Evolutionary conservation across 2,888 invertebrate genomes (phyloP).

Genomic region (Conchocele bisecta): DNA sequence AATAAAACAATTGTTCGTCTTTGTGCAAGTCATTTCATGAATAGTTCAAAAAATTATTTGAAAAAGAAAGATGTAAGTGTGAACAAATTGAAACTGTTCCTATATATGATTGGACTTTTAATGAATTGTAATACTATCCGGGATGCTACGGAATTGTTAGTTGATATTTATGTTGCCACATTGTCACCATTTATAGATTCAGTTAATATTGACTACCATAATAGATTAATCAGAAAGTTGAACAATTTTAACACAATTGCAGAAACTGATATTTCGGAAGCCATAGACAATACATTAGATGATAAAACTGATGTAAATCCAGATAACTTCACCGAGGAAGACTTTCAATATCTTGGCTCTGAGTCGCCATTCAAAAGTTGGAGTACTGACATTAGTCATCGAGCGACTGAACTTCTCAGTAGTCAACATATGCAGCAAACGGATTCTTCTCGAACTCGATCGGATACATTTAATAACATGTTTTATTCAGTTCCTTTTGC

Average conservation of each 20-base stretch:
- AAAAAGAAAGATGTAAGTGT: too few species aligned
- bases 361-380: neutral
- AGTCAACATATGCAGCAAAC: neutral
- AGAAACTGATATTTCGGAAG: neutral
- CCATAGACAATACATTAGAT: neutral
- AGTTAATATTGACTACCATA: neutral
- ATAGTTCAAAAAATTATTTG: too few species aligned
- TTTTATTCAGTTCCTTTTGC: neutral
- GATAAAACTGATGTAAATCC: neutral
- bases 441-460: neutral
- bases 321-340: neutral
- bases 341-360: neutral
- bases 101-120: slow-evolving; percentile 24
- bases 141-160: slow-evolving; percentile 16
- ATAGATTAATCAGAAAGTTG: slow-evolving; percentile 18
- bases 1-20: slow-evolving; percentile 4
- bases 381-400: neutral
- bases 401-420: too few species aligned
- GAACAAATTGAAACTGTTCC: slow-evolving; percentile 15
- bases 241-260: slow-evolving; percentile 13
- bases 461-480: neutral
- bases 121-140: slow-evolving; percentile 32
- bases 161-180: slow-evolving; percentile 11
- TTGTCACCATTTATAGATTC: neutral
- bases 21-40: slow-evolving; percentile 15